phyloP scores from a whole-genome alignment of 1,140 invertebrate species.

The Cyrtorhinus lividipennis region DNA sequence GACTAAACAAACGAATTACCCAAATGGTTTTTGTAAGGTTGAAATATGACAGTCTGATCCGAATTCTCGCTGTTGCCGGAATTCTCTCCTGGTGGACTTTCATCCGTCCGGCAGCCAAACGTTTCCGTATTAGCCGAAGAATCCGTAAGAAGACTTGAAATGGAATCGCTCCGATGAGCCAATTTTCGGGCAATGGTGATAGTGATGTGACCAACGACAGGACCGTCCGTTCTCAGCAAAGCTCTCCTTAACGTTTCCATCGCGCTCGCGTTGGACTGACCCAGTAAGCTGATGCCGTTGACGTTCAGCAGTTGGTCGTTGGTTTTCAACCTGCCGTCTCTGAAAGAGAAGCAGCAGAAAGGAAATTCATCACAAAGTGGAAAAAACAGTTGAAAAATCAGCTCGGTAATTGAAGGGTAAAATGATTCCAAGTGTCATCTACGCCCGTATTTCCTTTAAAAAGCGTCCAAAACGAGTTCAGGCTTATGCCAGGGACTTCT shows the following conservation, averaged over 20 bases:
- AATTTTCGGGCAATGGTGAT: conserved; percentile 61
- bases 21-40: conserved; percentile 25
- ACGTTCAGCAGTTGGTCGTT: conserved; percentile 93
- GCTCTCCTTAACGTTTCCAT: conserved; percentile 87
- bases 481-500: too few species aligned
- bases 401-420: too few species aligned
- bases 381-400: neutral
- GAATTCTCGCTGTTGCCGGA: conserved; percentile 41
- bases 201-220: conserved; percentile 68
- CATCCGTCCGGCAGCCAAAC: conserved; percentile 19
- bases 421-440: too few species aligned
- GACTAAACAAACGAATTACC: too few species aligned
- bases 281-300: conserved; percentile 76
- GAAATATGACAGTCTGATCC: conserved; percentile 46
- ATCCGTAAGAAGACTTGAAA: conserved; percentile 33
- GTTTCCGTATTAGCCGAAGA: conserved; percentile 30
- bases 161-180: conserved; percentile 33
- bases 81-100: conserved; percentile 27
- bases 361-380: neutral
- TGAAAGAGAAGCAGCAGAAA: conserved; percentile 21
- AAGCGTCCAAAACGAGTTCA: too few species aligned
- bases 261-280: conserved; percentile 79
- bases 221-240: conserved; percentile 73
- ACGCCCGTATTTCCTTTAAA: too few species aligned
- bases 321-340: conserved; percentile 77